phyloP scores from a whole-genome alignment of 2,888 invertebrate species.

The Nowickia ferox region DNA sequence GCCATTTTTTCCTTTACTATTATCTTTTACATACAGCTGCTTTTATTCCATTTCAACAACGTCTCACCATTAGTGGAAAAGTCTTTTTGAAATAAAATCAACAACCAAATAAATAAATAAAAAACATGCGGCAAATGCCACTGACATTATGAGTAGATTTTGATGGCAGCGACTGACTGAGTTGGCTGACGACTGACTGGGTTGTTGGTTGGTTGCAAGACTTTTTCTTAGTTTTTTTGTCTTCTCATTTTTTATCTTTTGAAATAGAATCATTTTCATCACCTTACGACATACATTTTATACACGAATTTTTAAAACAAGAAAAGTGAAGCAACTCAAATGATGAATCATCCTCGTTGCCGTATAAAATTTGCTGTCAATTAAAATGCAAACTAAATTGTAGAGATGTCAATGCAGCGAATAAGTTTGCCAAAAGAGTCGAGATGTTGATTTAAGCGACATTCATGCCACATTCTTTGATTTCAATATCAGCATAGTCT shows the following conservation, averaged over 20 bases:
- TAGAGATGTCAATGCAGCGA: slow-evolving; percentile 9
- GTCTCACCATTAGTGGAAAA: neutral
- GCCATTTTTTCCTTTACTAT: too few relatives aligned
- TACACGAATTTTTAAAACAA: slow-evolving; percentile 35
- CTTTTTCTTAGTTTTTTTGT: slow-evolving; percentile 16
- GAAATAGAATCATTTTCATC: slow-evolving; percentile 66
- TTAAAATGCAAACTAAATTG: slow-evolving; percentile 12
- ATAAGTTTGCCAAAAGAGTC: neutral
- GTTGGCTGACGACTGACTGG: slow-evolving; percentile 36
- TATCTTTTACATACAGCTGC: too few relatives aligned
- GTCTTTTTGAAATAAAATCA: neutral
- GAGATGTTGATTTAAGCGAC: too few relatives aligned
- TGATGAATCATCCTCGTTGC: slow-evolving; percentile 43
- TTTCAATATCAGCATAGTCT: neutral
- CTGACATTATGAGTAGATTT: slow-evolving; percentile 58
- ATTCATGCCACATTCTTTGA: neutral
- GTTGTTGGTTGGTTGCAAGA: slow-evolving; percentile 40
- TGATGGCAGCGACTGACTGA: slow-evolving; percentile 40
- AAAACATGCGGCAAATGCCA: slow-evolving; percentile 53
- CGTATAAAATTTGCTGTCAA: slow-evolving; percentile 32
- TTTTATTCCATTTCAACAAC: too few relatives aligned
- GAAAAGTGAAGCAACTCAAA: slow-evolving; percentile 29
- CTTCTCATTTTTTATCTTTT: slow-evolving; percentile 48
- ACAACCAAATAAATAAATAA: neutral
- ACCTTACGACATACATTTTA: slow-evolving; percentile 68